Conservation (phyloP, 2,888 invertebrate genomes). For the Lasius platythorax region DNA sequence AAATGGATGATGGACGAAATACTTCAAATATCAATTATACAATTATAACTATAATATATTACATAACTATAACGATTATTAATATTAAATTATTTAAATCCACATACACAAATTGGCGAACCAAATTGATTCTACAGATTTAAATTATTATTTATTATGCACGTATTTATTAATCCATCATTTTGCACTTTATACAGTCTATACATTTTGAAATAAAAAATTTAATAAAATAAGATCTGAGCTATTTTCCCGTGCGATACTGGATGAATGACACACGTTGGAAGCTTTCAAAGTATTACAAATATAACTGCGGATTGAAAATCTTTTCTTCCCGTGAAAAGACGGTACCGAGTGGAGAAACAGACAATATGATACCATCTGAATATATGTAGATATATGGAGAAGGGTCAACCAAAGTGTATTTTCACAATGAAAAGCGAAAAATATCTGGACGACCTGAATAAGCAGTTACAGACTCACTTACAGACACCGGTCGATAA, state of each 20-base stretch:
- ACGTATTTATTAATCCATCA: neutral
- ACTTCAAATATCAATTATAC: neutral
- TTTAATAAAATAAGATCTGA: conserved; percentile 6
- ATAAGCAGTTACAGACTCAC: conserved; percentile 35
- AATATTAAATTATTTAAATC: neutral
- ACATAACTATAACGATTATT: neutral
- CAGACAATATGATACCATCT: conserved; percentile 11
- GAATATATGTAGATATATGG: conserved; percentile 27
- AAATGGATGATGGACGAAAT: neutral
- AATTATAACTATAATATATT: neutral
- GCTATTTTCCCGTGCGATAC: neutral
- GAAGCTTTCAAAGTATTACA: conserved; percentile 36
- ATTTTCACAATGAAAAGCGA: conserved; percentile 20
- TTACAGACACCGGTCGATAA: neutral
- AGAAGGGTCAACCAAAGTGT: neutral
- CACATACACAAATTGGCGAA: neutral
- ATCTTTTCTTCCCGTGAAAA: conserved; percentile 34
- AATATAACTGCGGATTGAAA: conserved; percentile 31
- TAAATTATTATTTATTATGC: neutral
- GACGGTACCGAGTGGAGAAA: neutral
- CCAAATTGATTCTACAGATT: neutral
- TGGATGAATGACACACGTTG: neutral
- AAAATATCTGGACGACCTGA: neutral
- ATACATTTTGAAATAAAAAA: neutral
- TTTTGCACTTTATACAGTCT: neutral